Percentiles rank a stretch among this genome's conserved stretches.
These are phyloP conservation scores for Heliconius aoede DNA, from an alignment of 2,888 invertebrate species.

Conservation along the genomic window DNA sequence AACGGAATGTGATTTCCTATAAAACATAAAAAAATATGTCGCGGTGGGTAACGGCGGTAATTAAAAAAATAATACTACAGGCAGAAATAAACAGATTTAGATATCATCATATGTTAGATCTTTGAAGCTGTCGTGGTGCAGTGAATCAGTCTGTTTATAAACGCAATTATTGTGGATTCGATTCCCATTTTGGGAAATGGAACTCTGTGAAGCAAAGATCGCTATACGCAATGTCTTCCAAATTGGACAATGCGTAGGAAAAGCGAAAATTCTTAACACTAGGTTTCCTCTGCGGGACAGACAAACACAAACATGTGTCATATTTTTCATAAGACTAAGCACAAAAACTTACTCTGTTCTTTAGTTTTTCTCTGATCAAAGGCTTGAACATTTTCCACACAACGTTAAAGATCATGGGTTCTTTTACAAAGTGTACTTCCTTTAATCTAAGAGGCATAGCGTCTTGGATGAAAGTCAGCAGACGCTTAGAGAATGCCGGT, in stretches of 20 bases:
- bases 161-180: neutral
- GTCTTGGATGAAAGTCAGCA: constrained; percentile 92
- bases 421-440: constrained; percentile 93
- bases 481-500: constrained; percentile 89
- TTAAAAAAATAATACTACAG: too few relatives aligned
- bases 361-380: constrained; percentile 90
- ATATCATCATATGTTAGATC: neutral
- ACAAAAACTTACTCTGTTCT: constrained; percentile 85
- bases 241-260: too few relatives aligned
- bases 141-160: neutral
- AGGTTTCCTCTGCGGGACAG: too few relatives aligned
- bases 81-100: too few relatives aligned
- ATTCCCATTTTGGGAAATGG: neutral
- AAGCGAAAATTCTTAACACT: too few relatives aligned
- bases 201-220: neutral
- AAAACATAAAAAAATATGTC: neutral
- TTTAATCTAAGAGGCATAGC: constrained; percentile 93
- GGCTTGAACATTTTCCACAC: constrained; percentile 94
- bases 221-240: neutral
- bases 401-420: constrained; percentile 92
- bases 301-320: neutral
- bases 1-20: neutral
- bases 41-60: too few relatives aligned
- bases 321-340: neutral
- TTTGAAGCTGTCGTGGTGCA: neutral